Conservation (phyloP, 2,113 vertebrate species). For the Calidris pygmaea region DNA sequence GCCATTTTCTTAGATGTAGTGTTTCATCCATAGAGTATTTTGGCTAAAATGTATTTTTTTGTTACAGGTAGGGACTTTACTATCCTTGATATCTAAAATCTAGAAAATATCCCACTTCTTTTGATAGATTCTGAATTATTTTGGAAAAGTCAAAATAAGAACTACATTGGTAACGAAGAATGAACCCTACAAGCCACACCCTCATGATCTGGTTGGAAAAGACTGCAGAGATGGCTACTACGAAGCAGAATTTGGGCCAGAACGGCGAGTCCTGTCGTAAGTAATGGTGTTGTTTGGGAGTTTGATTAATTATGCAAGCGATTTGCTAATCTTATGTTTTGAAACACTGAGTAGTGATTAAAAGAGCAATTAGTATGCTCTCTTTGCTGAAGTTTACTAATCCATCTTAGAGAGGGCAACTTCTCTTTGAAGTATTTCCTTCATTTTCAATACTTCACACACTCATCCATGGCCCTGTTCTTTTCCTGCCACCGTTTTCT, state of each 20-base stretch:
- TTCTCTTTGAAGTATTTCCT: not conserved
- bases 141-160: conserved; percentile 89
- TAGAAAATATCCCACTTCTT: not conserved
- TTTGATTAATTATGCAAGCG: not conserved
- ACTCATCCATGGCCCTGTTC: not conserved
- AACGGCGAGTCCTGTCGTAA: conserved; percentile 92
- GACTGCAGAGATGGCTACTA: conserved; percentile 97
- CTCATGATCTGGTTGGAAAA: conserved; percentile 95
- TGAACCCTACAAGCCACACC: conserved; percentile 93
- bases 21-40: not conserved
- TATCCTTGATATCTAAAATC: not conserved
- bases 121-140: conserved; percentile 87
- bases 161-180: conserved; percentile 94
- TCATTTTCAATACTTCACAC: not conserved
- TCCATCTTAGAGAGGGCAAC: not conserved
- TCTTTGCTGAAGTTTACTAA: not conserved
- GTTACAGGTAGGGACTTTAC: not conserved
- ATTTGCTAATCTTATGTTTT: not conserved
- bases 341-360: not conserved
- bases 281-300: conserved; percentile 58
- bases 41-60: not conserved
- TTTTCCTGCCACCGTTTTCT: not conserved
- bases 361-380: not conserved
- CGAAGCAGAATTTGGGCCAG: conserved; percentile 93
- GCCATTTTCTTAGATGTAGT: not conserved